Conservation (phyloP, 2,113 vertebrate genomes). For the Mus pahari region DNA sequence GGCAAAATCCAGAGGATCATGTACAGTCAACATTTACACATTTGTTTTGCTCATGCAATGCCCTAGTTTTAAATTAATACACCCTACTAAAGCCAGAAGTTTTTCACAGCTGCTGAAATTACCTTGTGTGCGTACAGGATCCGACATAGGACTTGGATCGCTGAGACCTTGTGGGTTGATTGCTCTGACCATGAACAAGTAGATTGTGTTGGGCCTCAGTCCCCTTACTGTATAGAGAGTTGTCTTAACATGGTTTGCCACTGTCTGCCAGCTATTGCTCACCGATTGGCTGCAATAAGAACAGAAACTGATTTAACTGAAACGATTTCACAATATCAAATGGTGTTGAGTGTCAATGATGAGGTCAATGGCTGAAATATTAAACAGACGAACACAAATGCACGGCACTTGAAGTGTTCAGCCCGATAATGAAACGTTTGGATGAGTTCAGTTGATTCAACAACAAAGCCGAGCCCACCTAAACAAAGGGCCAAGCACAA, state of each 20-base stretch:
- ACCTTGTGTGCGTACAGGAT: slow-evolving; percentile 99
- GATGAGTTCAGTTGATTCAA: slow-evolving; percentile 72
- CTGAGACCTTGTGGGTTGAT: slow-evolving; percentile 97
- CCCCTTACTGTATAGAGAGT: slow-evolving; percentile 94
- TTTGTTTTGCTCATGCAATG: background rate
- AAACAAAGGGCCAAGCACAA: slow-evolving; percentile 72
- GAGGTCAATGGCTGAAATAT: slow-evolving; percentile 75
- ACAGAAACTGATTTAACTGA: slow-evolving; percentile 63
- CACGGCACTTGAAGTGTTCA: slow-evolving; percentile 75
- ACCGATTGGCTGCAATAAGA: slow-evolving; percentile 94
- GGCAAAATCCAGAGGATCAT: background rate
- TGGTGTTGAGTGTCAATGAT: slow-evolving; percentile 59
- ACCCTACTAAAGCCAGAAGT: background rate
- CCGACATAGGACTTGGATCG: slow-evolving; percentile 98
- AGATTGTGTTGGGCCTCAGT: slow-evolving; percentile 97
- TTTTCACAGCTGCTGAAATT: slow-evolving; percentile 44
- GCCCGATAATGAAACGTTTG: slow-evolving; percentile 77
- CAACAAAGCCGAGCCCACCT: slow-evolving; percentile 68
- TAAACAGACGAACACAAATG: slow-evolving; percentile 67
- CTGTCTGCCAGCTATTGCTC: slow-evolving; percentile 99
- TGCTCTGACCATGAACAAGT: slow-evolving; percentile 98
- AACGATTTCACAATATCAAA: slow-evolving; percentile 42
- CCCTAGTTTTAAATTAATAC: background rate
- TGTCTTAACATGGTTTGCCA: slow-evolving; percentile 96
- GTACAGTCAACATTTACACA: background rate